These are phyloP conservation scores for Chondrilla cf. caribensis DNA, from an alignment of 37 sponge, comb jelly and placozoan genomes.

Conservation along the genomic window DNA sequence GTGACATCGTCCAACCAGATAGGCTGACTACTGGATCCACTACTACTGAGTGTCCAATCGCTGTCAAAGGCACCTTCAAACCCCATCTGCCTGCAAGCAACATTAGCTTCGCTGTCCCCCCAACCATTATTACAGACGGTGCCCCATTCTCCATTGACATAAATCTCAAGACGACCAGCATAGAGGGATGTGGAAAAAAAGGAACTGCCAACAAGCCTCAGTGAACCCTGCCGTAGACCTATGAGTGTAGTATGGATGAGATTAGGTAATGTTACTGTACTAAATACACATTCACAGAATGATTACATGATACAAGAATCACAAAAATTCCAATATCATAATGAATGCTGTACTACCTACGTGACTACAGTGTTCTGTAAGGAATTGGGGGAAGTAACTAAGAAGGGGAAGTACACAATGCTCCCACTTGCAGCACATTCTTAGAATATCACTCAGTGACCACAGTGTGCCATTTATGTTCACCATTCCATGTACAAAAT, in stretches of 20 bases:
- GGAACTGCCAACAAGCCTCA: not conserved
- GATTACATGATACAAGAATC: no score
- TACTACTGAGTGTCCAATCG: not conserved
- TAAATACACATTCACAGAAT: no score
- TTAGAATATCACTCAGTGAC: no score
- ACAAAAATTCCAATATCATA: no score
- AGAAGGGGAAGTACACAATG: no score
- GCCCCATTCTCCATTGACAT: not conserved
- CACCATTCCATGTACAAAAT: no score
- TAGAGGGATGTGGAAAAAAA: not conserved
- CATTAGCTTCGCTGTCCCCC: not conserved
- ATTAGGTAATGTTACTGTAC: no score
- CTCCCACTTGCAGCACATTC: no score
- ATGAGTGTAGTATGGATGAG: not conserved
- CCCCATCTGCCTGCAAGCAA: slow-evolving; percentile 16
- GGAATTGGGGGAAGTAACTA: no score
- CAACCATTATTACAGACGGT: slow-evolving; percentile 24
- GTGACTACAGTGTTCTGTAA: no score
- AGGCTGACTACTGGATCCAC: not conserved
- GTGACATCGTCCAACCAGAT: slow-evolving; percentile 19
- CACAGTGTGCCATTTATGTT: no score
- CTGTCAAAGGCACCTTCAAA: not conserved
- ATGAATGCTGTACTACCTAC: no score
- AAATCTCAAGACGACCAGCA: slow-evolving; percentile 15
- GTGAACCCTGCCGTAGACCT: not conserved